phyloP scores from a whole-genome alignment of 2,797 vertebrate genomes.

The Cynopterus sphinx region DNA sequence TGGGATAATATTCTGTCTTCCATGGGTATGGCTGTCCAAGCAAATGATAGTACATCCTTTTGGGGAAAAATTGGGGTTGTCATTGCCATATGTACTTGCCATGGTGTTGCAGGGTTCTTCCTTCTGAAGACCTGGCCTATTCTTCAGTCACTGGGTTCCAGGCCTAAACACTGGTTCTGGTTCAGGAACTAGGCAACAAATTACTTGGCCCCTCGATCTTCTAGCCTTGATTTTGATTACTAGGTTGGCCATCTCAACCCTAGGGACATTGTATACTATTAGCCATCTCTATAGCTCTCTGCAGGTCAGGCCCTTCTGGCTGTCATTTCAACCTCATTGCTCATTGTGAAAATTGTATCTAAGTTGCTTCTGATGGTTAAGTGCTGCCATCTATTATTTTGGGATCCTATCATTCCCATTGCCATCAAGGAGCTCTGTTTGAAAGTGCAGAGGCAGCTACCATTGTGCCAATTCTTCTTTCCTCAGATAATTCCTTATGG shows the following conservation, averaged over 20 bases:
- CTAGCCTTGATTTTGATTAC: neutral
- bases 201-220: neutral
- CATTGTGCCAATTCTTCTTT: neutral
- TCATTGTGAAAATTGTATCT: neutral
- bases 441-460: neutral
- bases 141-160: neutral
- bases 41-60: neutral
- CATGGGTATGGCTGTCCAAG: neutral
- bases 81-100: neutral
- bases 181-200: neutral
- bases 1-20: neutral
- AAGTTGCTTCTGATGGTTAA: neutral
- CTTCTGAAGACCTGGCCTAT: neutral
- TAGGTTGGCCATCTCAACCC: neutral
- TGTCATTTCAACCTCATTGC: neutral
- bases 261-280: neutral
- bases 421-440: neutral
- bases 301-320: neutral
- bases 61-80: neutral
- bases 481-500: neutral
- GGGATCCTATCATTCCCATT: neutral
- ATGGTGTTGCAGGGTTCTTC: neutral
- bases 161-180: neutral
- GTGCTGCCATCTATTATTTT: neutral
- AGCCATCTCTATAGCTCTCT: neutral